Conservation (phyloP, 2,113 vertebrate genomes). For the Calidris pugnax region DNA sequence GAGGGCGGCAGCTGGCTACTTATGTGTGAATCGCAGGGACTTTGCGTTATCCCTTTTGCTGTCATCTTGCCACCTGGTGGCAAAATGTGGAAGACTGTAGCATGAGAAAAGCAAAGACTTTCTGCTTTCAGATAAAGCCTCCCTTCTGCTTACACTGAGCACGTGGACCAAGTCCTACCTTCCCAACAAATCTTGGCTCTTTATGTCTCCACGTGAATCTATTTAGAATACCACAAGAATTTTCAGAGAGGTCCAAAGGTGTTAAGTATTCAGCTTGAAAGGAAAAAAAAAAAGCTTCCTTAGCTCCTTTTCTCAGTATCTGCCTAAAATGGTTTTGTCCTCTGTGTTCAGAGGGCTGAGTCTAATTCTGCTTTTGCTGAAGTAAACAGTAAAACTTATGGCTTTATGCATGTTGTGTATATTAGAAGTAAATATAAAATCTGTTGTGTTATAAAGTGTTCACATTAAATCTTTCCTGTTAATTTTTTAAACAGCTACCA, state of each 20-base stretch:
- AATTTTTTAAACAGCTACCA: background rate
- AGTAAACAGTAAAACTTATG: background rate
- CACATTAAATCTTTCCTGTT: background rate
- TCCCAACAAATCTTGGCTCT: background rate
- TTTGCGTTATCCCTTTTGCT: background rate
- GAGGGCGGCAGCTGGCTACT: background rate
- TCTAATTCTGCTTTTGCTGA: background rate
- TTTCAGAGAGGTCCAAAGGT: background rate
- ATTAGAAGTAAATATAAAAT: background rate
- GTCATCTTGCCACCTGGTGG: conserved; percentile 58
- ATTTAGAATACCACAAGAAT: background rate
- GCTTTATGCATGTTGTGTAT: background rate
- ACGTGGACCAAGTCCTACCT: background rate
- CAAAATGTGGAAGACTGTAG: background rate
- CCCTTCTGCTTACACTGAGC: background rate
- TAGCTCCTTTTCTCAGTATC: background rate
- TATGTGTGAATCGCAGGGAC: background rate
- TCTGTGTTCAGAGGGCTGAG: background rate
- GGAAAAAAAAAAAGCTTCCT: background rate
- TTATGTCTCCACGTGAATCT: background rate
- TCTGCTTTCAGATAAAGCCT: background rate
- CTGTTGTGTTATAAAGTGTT: background rate
- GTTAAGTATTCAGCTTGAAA: conserved; percentile 3
- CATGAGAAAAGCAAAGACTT: background rate
- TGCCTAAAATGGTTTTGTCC: background rate